Evolutionary conservation across 2,113 vertebrate genomes (phyloP).

Genomic region (Dolichallabes microphthalmus): DNA sequence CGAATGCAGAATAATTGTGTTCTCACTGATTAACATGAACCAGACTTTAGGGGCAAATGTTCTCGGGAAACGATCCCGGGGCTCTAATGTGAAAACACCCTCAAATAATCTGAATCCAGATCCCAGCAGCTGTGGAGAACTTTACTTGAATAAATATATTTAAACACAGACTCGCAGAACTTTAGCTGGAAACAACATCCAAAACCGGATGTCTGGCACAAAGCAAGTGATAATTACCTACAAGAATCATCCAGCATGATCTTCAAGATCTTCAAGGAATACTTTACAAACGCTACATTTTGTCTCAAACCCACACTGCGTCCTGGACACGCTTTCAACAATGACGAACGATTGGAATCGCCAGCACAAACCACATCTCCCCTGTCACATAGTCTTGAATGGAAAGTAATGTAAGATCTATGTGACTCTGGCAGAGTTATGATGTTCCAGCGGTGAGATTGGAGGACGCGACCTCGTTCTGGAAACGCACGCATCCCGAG

Average conservation of each 20-base stretch:
- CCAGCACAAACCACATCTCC: constrained; percentile 54
- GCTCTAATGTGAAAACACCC: too few relatives aligned
- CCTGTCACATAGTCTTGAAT: constrained; percentile 40
- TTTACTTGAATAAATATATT: too few relatives aligned
- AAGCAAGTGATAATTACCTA: constrained; percentile 4
- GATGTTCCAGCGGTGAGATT: neutral
- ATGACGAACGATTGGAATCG: constrained; percentile 57
- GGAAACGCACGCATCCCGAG: constrained; percentile 12
- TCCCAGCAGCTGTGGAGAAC: too few relatives aligned
- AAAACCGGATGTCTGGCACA: neutral
- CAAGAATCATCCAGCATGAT: neutral
- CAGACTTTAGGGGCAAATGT: too few relatives aligned
- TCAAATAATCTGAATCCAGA: too few relatives aligned
- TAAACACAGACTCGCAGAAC: too few relatives aligned
- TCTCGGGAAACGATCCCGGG: too few relatives aligned
- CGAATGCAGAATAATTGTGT: too few relatives aligned
- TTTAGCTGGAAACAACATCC: neutral
- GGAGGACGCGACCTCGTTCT: neutral
- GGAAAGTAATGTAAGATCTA: constrained; percentile 19
- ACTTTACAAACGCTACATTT: constrained; percentile 34
- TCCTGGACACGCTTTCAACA: constrained; percentile 39
- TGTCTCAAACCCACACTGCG: constrained; percentile 39
- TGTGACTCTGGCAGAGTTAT: neutral
- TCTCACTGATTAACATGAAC: too few relatives aligned
- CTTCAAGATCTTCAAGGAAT: constrained; percentile 21